Percentiles rank a stretch among this genome's conserved stretches.
Evolutionary conservation across 2,113 vertebrate species (phyloP).

Genomic region (Procavia capensis): DNA sequence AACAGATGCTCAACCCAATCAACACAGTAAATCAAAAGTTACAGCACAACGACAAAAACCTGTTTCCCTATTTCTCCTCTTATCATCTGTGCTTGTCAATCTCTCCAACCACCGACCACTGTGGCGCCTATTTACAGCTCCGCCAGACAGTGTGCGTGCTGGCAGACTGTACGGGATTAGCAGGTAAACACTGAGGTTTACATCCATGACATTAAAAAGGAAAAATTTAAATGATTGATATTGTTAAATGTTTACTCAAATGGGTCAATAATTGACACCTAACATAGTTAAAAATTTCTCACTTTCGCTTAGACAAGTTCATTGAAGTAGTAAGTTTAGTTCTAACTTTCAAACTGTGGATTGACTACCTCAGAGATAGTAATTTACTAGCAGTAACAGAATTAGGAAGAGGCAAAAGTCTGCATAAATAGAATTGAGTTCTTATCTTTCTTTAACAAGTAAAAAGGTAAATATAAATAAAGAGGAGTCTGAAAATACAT

Average conservation of each 20-base stretch:
- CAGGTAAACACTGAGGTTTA: slow-evolving; percentile 18
- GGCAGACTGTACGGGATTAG: neutral
- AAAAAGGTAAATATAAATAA: slow-evolving; percentile 17
- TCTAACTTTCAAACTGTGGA: neutral
- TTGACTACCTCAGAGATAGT: neutral
- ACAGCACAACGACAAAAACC: neutral
- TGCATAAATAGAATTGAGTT: slow-evolving; percentile 27
- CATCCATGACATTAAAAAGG: neutral
- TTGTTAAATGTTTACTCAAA: slow-evolving; percentile 15
- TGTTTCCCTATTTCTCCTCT: slow-evolving; percentile 28
- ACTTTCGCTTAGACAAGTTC: neutral
- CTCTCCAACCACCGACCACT: neutral
- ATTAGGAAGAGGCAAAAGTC: slow-evolving; percentile 2
- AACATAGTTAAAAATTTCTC: neutral
- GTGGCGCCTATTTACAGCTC: neutral
- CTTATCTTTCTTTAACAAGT: slow-evolving; percentile 4
- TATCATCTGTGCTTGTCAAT: neutral
- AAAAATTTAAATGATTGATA: neutral
- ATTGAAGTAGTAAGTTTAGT: neutral
- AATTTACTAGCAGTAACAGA: neutral
- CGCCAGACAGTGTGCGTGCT: neutral
- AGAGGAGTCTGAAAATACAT: neutral
- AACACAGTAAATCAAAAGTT: neutral
- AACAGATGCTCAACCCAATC: neutral
- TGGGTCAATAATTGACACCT: neutral